Conservation (phyloP, 2,888 invertebrate genomes). For the Lacanobia oleracea region DNA sequence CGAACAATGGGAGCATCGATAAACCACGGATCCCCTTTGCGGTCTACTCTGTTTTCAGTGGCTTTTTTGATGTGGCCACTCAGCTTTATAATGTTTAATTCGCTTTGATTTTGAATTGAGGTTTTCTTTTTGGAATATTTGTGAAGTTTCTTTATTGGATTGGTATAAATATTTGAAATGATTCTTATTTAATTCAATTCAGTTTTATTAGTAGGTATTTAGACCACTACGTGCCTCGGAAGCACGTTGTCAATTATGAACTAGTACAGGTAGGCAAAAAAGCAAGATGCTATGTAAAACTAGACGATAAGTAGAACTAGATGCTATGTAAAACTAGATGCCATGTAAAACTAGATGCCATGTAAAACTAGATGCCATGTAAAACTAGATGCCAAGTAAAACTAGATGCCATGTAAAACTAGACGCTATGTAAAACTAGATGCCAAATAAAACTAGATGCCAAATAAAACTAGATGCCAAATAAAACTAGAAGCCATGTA, state of each 20-base stretch:
- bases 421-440: too few species aligned
- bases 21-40: constrained; percentile 78
- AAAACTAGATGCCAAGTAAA: too few species aligned
- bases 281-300: too few species aligned
- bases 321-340: too few species aligned
- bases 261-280: too few species aligned
- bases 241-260: neutral
- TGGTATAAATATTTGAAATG: constrained; percentile 2
- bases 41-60: constrained; percentile 77
- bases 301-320: too few species aligned
- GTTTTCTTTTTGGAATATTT: constrained; percentile 46
- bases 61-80: constrained; percentile 79
- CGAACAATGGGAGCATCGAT: constrained; percentile 81
- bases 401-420: too few species aligned
- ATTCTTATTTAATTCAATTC: constrained; percentile 7
- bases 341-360: too few species aligned
- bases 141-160: constrained; percentile 21
- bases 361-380: too few species aligned
- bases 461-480: too few species aligned
- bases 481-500: too few species aligned
- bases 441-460: too few species aligned
- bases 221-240: neutral
- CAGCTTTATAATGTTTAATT: constrained; percentile 66
- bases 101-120: constrained; percentile 55
- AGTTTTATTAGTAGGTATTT: neutral